Percentiles rank a stretch among this genome's conserved stretches.
Evolutionary conservation across 2,113 vertebrate species (phyloP).

Genomic region (Leptodactylus fuscus): DNA sequence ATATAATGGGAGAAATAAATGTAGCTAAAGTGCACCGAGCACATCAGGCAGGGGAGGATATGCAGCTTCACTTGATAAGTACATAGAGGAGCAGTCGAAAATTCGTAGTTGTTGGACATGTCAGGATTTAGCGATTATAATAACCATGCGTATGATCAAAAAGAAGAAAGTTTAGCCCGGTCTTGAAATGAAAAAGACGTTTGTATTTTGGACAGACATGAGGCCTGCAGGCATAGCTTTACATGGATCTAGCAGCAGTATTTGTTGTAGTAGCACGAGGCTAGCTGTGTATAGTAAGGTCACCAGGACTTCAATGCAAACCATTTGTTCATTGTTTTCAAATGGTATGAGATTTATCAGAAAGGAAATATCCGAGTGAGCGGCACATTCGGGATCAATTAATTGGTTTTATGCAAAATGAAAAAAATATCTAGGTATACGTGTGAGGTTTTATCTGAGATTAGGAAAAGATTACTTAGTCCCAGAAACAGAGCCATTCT

Average conservation of each 20-base stretch:
- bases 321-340: neutral
- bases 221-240: neutral
- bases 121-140: constrained; percentile 14
- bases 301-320: neutral
- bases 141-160: neutral
- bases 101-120: neutral
- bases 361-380: neutral
- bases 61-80: constrained; percentile 9
- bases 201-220: neutral
- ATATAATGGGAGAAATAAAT: constrained; percentile 10
- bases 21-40: neutral
- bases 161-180: neutral
- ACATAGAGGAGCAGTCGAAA: neutral
- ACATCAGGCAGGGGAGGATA: constrained; percentile 31
- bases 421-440: no score
- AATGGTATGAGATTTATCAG: neutral
- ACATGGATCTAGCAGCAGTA: neutral
- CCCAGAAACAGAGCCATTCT: no score
- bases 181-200: neutral
- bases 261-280: neutral
- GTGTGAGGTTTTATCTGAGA: no score
- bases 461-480: no score
- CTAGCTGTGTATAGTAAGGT: neutral
- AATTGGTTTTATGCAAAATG: no score
- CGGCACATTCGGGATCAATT: neutral